These are phyloP conservation scores for Elysia crispata DNA, from an alignment of 2,888 invertebrate genomes.

Conservation along the genomic window DNA sequence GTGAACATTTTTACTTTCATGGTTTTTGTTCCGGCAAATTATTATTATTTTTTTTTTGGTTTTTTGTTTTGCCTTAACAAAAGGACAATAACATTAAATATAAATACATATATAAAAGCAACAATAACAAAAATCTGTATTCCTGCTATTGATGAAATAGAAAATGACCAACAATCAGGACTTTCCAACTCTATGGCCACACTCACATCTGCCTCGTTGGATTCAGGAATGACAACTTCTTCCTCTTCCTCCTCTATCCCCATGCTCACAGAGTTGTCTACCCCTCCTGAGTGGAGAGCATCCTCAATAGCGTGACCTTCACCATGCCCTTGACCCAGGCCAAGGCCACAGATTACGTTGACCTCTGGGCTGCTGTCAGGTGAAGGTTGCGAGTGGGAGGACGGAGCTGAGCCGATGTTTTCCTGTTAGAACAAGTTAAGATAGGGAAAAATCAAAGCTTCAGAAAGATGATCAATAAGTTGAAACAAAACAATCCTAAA, in stretches of 20 bases:
- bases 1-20: no score
- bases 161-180: background rate
- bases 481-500: no score
- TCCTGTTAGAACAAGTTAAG: constrained; percentile 56
- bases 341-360: constrained; percentile 68
- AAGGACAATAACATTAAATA: no score
- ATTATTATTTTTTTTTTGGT: no score
- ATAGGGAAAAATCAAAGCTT: no score
- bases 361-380: constrained; percentile 73
- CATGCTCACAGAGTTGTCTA: constrained; percentile 44
- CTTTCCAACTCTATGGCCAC: background rate
- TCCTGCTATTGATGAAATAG: no score
- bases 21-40: no score
- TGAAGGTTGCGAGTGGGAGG: constrained; percentile 62
- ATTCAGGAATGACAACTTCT: constrained; percentile 67
- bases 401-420: constrained; percentile 61
- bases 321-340: constrained; percentile 50
- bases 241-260: constrained; percentile 64
- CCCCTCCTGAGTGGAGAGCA: constrained; percentile 57
- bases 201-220: constrained; percentile 70
- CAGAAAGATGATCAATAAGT: no score
- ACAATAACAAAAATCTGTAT: no score
- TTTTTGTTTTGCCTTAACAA: no score
- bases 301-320: constrained; percentile 52
- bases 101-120: no score